These are phyloP conservation scores for Murina feae DNA, from an alignment of 2,113 vertebrate genomes.

Conservation along the genomic window DNA sequence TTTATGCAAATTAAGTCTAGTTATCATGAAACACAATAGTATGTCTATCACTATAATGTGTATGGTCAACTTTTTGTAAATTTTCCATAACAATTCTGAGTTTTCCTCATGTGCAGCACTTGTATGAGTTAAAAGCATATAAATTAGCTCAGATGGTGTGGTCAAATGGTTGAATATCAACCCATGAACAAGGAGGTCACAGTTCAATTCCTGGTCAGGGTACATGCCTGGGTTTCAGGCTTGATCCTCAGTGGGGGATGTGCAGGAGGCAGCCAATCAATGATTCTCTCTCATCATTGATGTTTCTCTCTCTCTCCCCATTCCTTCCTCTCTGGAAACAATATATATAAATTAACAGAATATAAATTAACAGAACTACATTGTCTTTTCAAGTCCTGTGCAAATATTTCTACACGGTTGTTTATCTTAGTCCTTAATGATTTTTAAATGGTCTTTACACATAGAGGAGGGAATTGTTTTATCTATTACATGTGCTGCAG, in stretches of 20 bases:
- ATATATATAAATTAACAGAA: not conserved
- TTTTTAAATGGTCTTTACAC: conserved; percentile 2
- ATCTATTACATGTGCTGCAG: not conserved
- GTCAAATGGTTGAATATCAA: too few relatives aligned
- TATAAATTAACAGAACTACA: not conserved
- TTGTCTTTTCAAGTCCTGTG: conserved; percentile 5
- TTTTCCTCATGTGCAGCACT: conserved; percentile 31
- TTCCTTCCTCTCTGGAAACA: too few relatives aligned
- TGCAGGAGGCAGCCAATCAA: too few relatives aligned
- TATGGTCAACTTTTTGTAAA: conserved; percentile 54
- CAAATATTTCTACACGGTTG: not conserved
- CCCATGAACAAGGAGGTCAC: too few relatives aligned
- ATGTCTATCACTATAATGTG: conserved; percentile 64
- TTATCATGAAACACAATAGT: conserved; percentile 68
- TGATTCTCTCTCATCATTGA: too few relatives aligned
- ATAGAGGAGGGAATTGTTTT: not conserved
- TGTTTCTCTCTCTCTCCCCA: too few relatives aligned
- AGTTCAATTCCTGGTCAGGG: too few relatives aligned
- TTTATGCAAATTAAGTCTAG: conserved; percentile 65
- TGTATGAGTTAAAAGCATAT: not conserved
- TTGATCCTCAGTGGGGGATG: too few relatives aligned
- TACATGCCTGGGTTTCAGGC: too few relatives aligned
- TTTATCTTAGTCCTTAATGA: conserved; percentile 7
- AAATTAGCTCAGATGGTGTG: not conserved
- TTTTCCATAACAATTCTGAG: conserved; percentile 38